Conservation (phyloP, 2,888 invertebrate species). For the Tridacna gigas region DNA sequence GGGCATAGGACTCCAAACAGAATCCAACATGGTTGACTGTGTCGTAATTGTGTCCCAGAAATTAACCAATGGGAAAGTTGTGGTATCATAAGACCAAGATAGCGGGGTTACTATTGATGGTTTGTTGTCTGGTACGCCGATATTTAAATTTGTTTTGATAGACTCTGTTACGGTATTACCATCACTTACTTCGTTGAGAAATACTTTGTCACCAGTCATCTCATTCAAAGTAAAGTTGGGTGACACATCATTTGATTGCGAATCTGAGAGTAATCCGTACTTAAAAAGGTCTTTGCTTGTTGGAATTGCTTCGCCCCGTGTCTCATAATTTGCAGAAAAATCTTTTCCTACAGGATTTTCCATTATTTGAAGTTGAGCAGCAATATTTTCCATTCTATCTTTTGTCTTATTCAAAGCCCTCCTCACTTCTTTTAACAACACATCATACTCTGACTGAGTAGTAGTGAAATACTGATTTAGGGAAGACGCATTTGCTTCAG, state of each 20-base stretch:
- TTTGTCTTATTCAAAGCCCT: conserved; percentile 1
- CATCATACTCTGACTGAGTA: background rate
- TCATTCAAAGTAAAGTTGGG: background rate
- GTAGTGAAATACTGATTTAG: background rate
- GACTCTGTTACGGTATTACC: conserved; percentile 2
- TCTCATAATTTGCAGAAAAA: background rate
- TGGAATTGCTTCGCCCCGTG: background rate
- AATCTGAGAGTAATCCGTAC: conserved; percentile 11
- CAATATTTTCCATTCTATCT: background rate
- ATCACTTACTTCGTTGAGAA: conserved; percentile 8
- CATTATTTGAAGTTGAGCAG: background rate
- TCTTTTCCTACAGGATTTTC: background rate
- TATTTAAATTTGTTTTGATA: background rate
- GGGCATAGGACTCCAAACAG: conserved; percentile 9
- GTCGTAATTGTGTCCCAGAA: conserved; percentile 12
- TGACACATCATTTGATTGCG: background rate
- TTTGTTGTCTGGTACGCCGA: background rate
- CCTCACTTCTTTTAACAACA: conserved; percentile 5
- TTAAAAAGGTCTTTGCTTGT: background rate
- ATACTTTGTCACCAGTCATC: background rate
- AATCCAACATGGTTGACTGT: background rate
- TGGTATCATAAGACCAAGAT: conserved; percentile 6
- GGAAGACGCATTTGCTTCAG: too few species aligned
- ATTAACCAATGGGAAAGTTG: conserved; percentile 2
- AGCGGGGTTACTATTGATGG: background rate